Evolutionary conservation across 2,888 invertebrate species (phyloP), one percentile per base, ranked within the genome.

Genomic region (Sturmia bella): DNA sequence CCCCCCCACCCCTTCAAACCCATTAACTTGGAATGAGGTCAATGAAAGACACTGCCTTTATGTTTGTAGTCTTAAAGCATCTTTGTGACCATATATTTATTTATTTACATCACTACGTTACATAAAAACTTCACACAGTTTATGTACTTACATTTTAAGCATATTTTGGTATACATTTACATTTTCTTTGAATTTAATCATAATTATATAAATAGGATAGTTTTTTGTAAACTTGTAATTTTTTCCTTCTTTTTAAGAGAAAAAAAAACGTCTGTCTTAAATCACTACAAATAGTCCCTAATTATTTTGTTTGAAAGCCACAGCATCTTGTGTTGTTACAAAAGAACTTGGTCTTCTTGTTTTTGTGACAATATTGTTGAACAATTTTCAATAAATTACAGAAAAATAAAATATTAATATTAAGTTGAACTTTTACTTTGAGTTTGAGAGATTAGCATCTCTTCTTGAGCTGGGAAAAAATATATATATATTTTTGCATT

Each of bases 1-100:
- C 37, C 52, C 57, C 45, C 48, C 45, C 39, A 39, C 12, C 56
- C 48, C 64, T 70, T 15, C n/a, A 7, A 56, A 5, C 54, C 5
- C 54, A 45, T 63, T 19, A 13, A 54, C 13, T 56, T 11, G 45
- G 21, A 76, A 61, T 13, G n/a, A 63, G 48, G 43, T 27, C 48
- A 72, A 52, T 78, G 37, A 57, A 32, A 66, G 37, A 45, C 32
- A 7, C 32, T 32, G 7, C 17, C 9, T 37, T 45, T 9, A 21
- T 57, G 7, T 56, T 15, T 52, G 13, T 73, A 45, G n/a, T 54
- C 69, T 45, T 64, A 66, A 80, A 85, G 85, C 85, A 75, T 82
- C 85, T 85, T 85, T 85, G 85, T 84, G 85, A 85, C 85, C 85
- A 78, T 75, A n/a, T 13, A 64, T 75, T 61, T 52, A 12, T 54